Base-by-base conservation (phyloP, 2,113 vertebrate genomes). In the Entomyzon cyanotis region DNA sequence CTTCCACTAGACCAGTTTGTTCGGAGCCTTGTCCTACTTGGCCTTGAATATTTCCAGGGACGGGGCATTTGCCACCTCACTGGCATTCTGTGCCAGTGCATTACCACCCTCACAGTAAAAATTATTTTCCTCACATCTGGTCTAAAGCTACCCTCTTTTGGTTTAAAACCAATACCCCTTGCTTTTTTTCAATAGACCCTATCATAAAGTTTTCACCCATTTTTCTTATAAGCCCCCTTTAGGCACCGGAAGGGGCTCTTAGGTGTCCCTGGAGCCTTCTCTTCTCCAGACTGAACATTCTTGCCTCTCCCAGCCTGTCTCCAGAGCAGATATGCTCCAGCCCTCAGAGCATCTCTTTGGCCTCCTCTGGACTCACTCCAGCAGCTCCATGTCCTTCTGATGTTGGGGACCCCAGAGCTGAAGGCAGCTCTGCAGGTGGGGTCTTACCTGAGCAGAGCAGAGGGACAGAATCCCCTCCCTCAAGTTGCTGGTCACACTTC, bases 321-420 rank as follows among this genome's bases (percentile, higher is more conserved):
- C 21, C 52, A 76, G 16, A 67, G 11, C 62, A 67, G 42, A 58
- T 4, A 52, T 18, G 5, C 31, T 50, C 31, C 63, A 60, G 24
- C 39, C 19, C 46, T 46, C 7, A 8, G 1, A 62, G 39, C n/a
- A 46, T 2, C 12, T 78, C 47, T 0, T 2, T 53, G 39, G 11
- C 5, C 19, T 62, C 15, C 23, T 53, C 23, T 70, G 64, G 22
- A 39, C 15, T 62, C 4, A 0, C 23, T 78, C 30, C n/a, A 53
- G 15, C 64, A 53, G 28, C 5, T 69, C n/a, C 74, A 62, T 0
- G 0, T 1, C 27, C 5, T 31, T 59, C 46, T 52, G 33, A 18
- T 60, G 31, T 9, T 86, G 44, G 4, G 11, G 10, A 44, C 4
- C 15, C 10, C 56, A 77, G 11, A 19, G 37, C 53, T 52, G 28